phyloP scores from a whole-genome alignment of 1,140 invertebrate species.

The Camponotus pennsylvanicus region DNA sequence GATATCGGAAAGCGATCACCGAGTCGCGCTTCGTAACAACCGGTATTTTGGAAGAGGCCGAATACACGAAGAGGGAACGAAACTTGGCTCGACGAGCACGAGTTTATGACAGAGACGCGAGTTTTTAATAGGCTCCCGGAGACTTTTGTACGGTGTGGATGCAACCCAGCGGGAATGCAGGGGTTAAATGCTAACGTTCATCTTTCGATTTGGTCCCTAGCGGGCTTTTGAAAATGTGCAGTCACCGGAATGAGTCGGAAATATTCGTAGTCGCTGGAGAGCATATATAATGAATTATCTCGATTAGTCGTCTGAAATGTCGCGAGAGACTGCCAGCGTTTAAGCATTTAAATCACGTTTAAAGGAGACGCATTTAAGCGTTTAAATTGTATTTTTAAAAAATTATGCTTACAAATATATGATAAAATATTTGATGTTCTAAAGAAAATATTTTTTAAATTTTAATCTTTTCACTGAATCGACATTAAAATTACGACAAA shows the following conservation, averaged over 20 bases:
- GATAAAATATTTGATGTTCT: no score
- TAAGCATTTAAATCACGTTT: neutral
- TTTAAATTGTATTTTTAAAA: no score
- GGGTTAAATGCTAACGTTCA: conserved; percentile 64
- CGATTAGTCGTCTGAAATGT: conserved; percentile 21
- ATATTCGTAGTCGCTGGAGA: conserved; percentile 2
- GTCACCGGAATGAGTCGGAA: conserved; percentile 42
- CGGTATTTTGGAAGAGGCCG: conserved; percentile 33
- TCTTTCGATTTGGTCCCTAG: conserved; percentile 34
- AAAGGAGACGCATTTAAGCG: neutral
- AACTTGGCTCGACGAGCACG: neutral
- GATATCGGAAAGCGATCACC: conserved; percentile 42
- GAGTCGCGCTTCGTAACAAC: conserved; percentile 54
- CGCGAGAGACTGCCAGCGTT: neutral
- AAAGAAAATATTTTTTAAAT: neutral
- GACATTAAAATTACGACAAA: neutral
- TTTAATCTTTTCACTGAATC: neutral
- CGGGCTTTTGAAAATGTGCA: conserved; percentile 54
- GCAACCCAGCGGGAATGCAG: conserved; percentile 60
- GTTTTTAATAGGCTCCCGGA: conserved; percentile 61
- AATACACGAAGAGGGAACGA: neutral
- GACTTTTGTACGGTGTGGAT: conserved; percentile 11
- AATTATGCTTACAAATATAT: neutral
- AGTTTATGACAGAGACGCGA: conserved; percentile 45
- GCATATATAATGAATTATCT: conserved; percentile 24